Percentiles rank a stretch among this genome's conserved stretches.
These are phyloP conservation scores for Felis chaus DNA, from an alignment of 2,113 vertebrate genomes.

Conservation along the genomic window DNA sequence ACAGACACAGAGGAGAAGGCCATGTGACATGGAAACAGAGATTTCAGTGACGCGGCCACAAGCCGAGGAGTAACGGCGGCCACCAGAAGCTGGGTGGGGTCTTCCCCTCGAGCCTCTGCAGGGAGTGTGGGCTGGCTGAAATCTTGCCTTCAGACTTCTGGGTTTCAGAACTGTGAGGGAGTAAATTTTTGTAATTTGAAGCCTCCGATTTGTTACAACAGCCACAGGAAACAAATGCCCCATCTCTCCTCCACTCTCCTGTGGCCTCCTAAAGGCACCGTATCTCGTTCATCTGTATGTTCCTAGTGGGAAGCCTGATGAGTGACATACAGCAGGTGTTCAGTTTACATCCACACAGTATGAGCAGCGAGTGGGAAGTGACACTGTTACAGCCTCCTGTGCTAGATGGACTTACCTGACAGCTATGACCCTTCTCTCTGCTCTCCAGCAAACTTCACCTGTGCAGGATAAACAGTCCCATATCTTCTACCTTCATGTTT, in stretches of 20 bases:
- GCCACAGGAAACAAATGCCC: neutral
- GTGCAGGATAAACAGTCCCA: neutral
- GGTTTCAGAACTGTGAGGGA: neutral
- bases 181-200: neutral
- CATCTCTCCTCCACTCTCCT: neutral
- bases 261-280: neutral
- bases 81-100: neutral
- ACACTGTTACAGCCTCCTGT: neutral
- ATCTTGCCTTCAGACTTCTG: neutral
- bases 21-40: neutral
- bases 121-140: neutral
- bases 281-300: neutral
- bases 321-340: neutral
- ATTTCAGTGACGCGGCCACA: neutral
- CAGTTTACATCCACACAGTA: accelerated
- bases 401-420: neutral
- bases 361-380: neutral
- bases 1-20: neutral
- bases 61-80: neutral
- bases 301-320: neutral
- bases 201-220: neutral
- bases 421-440: neutral
- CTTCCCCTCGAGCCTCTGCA: neutral
- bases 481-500: neutral
- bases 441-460: neutral